Percentiles rank a stretch among this genome's conserved stretches.
These are phyloP conservation scores for Corythoichthys intestinalis DNA, from an alignment of 2,113 vertebrate species.

Conservation along the genomic window DNA sequence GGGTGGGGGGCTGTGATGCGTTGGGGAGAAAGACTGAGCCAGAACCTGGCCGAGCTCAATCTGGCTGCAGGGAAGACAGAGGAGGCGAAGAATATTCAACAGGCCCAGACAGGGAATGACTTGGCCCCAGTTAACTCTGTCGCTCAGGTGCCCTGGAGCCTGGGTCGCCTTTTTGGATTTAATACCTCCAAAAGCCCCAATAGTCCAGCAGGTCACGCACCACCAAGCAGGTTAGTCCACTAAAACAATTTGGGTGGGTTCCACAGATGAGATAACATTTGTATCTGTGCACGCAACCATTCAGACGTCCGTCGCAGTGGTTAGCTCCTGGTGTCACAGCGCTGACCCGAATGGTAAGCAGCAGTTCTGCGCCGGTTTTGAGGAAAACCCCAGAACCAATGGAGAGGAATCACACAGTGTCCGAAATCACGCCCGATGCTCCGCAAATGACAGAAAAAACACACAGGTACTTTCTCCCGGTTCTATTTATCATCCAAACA, in stretches of 20 bases:
- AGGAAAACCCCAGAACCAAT: conserved; percentile 37
- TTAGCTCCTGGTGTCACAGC: conserved; percentile 75
- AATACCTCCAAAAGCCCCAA: conserved; percentile 66
- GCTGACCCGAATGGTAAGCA: conserved; percentile 67
- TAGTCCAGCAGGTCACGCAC: conserved; percentile 43
- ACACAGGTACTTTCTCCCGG: conserved; percentile 59
- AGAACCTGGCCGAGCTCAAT: conserved; percentile 61
- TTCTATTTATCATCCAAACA: background rate
- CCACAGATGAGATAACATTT: background rate
- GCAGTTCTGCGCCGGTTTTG: conserved; percentile 47
- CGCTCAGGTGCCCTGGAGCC: conserved; percentile 63
- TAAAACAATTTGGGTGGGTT: background rate
- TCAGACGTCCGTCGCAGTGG: conserved; percentile 90
- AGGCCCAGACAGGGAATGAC: conserved; percentile 42
- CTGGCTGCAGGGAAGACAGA: conserved; percentile 40
- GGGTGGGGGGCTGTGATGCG: conserved; percentile 80
- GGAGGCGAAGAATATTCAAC: conserved; percentile 33
- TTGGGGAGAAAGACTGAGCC: conserved; percentile 79
- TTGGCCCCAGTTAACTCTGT: conserved; percentile 41
- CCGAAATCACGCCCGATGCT: conserved; percentile 23
- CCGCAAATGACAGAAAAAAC: conserved; percentile 57
- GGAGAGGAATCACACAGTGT: conserved; percentile 20
- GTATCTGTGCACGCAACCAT: background rate
- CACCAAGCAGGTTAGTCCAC: conserved; percentile 59
- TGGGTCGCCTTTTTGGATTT: conserved; percentile 84